Percentiles rank a stretch among this genome's conserved stretches.
phyloP scores from a whole-genome alignment of 2,888 invertebrate species.

The Myathropa florea region DNA sequence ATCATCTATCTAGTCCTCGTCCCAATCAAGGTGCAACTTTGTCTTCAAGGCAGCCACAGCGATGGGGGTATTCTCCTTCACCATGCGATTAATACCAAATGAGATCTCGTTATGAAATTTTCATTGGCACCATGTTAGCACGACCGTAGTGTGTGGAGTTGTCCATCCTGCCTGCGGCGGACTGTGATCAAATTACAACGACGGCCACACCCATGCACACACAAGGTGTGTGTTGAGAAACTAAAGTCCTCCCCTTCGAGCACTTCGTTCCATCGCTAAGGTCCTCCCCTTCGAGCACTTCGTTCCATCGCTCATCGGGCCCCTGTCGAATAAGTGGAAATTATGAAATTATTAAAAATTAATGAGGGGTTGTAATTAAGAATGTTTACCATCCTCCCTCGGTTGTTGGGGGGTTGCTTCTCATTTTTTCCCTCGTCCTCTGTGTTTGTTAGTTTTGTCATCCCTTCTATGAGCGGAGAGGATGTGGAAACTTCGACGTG shows the following conservation, averaged over 20 bases:
- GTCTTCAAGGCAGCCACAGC: neutral
- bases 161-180: neutral
- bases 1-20: neutral
- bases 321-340: conserved; percentile 53
- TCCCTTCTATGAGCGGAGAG: neutral
- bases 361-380: conserved; percentile 68
- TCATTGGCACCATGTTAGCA: conserved; percentile 37
- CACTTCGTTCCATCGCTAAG: neutral
- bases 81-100: conserved; percentile 59
- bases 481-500: conserved; percentile 37
- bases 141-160: neutral
- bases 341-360: conserved; percentile 71
- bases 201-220: neutral
- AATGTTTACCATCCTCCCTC: conserved; percentile 41
- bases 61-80: neutral
- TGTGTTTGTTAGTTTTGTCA: conserved; percentile 12
- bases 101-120: conserved; percentile 65
- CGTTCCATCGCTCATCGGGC: neutral
- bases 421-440: neutral
- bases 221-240: no score
- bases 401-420: conserved; percentile 13
- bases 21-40: conserved; percentile 15
- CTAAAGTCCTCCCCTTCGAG: neutral
- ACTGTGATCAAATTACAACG: conserved; percentile 22
- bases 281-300: neutral